Evolutionary conservation across 2,888 invertebrate genomes (phyloP).

Genomic region (Caenorhabditis afra): DNA sequence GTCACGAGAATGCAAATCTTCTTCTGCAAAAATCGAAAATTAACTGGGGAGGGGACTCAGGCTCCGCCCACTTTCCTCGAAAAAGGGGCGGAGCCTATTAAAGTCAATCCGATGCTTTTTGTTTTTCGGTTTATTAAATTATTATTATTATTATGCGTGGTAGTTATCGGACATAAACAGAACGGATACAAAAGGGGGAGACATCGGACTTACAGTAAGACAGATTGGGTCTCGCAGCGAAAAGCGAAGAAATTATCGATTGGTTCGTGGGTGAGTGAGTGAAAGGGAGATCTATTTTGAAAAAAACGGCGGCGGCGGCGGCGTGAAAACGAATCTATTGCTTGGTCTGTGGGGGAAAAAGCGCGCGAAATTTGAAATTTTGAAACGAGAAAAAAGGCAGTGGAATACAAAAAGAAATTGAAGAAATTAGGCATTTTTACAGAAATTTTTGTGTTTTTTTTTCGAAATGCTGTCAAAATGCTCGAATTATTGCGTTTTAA

Average conservation of each 20-base stretch:
- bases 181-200: too few relatives aligned
- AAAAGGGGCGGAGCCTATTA: not conserved
- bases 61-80: too few relatives aligned
- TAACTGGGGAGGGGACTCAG: too few relatives aligned
- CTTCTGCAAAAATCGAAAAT: constrained; percentile 55
- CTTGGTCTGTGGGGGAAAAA: constrained; percentile 43
- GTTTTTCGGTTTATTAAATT: constrained; percentile 5
- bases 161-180: not conserved
- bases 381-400: constrained; percentile 32
- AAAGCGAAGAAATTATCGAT: not conserved
- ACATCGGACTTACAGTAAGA: constrained; percentile 12
- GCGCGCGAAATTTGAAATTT: constrained; percentile 1
- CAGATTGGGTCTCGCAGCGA: not conserved
- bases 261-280: constrained; percentile 18
- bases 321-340: constrained; percentile 16
- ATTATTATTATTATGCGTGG: not conserved
- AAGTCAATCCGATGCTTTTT: not conserved
- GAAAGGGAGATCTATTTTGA: constrained; percentile 14
- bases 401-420: constrained; percentile 18
- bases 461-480: too few relatives aligned
- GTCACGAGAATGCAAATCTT: constrained; percentile 71
- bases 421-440: not conserved
- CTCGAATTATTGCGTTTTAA: not conserved
- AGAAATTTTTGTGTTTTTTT: too few relatives aligned
- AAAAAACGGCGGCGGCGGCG: not conserved